Evolutionary conservation across 2,888 invertebrate species (phyloP).

Genomic region (Xestia rhomboidea): DNA sequence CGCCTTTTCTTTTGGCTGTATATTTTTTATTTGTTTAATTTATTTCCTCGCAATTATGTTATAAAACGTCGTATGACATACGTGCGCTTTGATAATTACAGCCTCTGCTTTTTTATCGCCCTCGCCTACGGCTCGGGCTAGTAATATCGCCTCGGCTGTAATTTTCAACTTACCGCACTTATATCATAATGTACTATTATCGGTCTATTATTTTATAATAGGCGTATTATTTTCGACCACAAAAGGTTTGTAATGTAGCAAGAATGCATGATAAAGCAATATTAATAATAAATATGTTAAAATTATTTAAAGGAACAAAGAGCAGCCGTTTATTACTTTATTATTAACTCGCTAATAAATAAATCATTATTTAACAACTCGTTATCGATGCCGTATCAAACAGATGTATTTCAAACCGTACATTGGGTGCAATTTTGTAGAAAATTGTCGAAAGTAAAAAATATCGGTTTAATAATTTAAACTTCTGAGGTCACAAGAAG

Average conservation of each 20-base stretch:
- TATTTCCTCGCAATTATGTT: too few relatives aligned
- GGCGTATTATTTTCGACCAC: not conserved
- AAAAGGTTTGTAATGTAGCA: constrained; percentile 8
- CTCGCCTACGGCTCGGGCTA: too few relatives aligned
- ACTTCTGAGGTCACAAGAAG: not conserved
- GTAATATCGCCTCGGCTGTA: too few relatives aligned
- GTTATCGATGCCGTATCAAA: constrained; percentile 13
- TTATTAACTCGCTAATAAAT: constrained; percentile 17
- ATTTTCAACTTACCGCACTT: too few relatives aligned
- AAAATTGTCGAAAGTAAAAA: not conserved
- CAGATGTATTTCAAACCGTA: constrained; percentile 12
- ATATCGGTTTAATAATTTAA: not conserved
- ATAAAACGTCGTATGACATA: too few relatives aligned
- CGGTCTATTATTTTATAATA: too few relatives aligned
- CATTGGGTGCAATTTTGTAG: not conserved
- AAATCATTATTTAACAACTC: constrained; percentile 35
- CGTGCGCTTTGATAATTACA: too few relatives aligned
- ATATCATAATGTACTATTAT: too few relatives aligned
- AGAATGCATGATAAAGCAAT: constrained; percentile 23
- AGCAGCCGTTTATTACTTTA: constrained; percentile 17
- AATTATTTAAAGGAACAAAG: constrained; percentile 31
- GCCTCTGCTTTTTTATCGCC: too few relatives aligned
- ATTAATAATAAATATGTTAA: constrained; percentile 16
- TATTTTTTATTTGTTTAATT: too few relatives aligned
- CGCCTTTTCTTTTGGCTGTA: too few relatives aligned